Evolutionary conservation across 2,888 invertebrate genomes (phyloP).

Genomic region (Drosophila tripunctata): DNA sequence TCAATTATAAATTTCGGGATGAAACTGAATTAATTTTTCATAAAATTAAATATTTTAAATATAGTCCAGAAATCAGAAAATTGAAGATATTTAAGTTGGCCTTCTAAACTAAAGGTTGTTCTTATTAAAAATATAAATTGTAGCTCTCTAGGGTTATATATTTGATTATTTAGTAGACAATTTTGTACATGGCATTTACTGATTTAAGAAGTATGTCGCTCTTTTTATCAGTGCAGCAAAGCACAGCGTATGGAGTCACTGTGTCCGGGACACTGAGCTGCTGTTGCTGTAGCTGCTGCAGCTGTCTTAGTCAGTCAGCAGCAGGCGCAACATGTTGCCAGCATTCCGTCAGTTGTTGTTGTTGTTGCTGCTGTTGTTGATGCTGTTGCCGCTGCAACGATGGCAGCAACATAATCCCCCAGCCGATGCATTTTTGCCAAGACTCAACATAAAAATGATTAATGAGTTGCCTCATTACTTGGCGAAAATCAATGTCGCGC

Average conservation of each 20-base stretch:
- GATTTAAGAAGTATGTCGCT: not conserved
- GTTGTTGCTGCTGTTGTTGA: slow-evolving; percentile 32
- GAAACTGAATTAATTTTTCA: no score
- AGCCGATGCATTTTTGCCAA: slow-evolving; percentile 56
- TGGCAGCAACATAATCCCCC: slow-evolving; percentile 71
- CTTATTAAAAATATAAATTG: no score
- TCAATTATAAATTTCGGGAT: no score
- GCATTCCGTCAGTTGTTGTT: slow-evolving; percentile 66
- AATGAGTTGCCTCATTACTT: slow-evolving; percentile 83
- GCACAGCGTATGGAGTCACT: not conserved
- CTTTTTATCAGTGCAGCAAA: not conserved
- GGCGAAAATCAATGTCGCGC: slow-evolving; percentile 80
- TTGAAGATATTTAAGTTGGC: no score
- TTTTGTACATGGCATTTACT: no score
- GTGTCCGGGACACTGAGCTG: slow-evolving; percentile 28
- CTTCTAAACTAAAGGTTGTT: no score
- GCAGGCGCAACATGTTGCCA: slow-evolving; percentile 73
- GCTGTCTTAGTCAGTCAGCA: slow-evolving; percentile 54
- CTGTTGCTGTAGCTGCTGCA: slow-evolving; percentile 51
- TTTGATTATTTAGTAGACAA: no score
- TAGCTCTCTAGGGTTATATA: no score
- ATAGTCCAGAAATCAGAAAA: no score
- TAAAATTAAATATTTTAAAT: no score
- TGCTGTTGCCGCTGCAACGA: slow-evolving; percentile 25
- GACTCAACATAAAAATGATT: slow-evolving; percentile 78